These are phyloP conservation scores for Sardinella longiceps DNA, from an alignment of 2,797 vertebrate genomes.

Conservation along the genomic window DNA sequence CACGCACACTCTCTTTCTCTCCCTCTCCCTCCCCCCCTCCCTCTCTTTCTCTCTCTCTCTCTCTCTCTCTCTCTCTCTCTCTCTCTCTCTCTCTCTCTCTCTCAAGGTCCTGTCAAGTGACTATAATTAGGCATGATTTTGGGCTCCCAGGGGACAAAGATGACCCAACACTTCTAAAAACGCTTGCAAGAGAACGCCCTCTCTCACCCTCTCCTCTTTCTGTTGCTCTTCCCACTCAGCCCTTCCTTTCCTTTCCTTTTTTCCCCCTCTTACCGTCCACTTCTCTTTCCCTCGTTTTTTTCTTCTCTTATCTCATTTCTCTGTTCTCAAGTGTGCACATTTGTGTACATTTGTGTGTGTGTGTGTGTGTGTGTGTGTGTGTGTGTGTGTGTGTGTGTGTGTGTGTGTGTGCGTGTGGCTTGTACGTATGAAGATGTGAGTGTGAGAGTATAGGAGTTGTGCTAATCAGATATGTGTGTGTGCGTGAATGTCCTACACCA, in stretches of 20 bases:
- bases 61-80: background rate
- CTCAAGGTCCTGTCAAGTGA: slow-evolving; percentile 44
- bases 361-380: slow-evolving; percentile 12
- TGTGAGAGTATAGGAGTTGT: background rate
- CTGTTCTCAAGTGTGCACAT: no score
- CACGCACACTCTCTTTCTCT: background rate
- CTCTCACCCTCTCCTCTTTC: slow-evolving; percentile 19
- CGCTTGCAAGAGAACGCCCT: slow-evolving; percentile 41
- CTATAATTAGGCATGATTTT: slow-evolving; percentile 38
- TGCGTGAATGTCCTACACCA: background rate
- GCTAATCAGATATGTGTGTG: background rate
- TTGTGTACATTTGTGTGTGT: no score
- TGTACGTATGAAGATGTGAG: background rate
- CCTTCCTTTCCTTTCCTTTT: slow-evolving; percentile 5
- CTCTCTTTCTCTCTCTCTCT: no score
- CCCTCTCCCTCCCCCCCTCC: background rate
- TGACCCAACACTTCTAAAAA: slow-evolving; percentile 50
- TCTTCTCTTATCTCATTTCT: background rate
- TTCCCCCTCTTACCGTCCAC: background rate
- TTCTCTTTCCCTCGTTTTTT: background rate
- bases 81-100: background rate
- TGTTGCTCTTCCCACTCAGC: background rate
- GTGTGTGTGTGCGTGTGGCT: background rate
- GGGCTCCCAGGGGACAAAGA: slow-evolving; percentile 32
- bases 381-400: slow-evolving; percentile 19